Conservation (phyloP, 2,113 vertebrate genomes). For the Callorhinus ursinus region DNA sequence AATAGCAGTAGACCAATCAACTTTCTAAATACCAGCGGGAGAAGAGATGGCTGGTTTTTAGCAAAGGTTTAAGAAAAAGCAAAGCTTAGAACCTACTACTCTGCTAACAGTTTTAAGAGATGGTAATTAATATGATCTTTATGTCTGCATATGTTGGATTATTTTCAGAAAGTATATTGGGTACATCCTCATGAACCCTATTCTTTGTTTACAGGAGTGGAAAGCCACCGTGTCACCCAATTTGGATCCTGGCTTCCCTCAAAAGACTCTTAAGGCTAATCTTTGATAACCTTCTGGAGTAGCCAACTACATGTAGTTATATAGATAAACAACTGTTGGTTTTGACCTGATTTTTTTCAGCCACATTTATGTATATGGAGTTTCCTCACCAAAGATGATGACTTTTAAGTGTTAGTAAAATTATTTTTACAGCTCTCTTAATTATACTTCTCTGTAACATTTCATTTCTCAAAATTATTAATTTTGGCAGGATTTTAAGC, state of each 20-base stretch:
- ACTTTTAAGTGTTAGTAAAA: slow-evolving; percentile 28
- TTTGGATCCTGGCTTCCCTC: slow-evolving; percentile 58
- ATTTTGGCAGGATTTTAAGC: slow-evolving; percentile 11
- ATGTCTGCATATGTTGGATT: neutral
- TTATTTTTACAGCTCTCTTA: neutral
- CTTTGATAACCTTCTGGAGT: neutral
- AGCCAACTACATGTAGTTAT: neutral
- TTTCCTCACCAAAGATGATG: slow-evolving; percentile 27
- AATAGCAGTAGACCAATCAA: neutral
- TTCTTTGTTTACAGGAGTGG: slow-evolving; percentile 35
- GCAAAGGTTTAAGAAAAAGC: slow-evolving; percentile 5
- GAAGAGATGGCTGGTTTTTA: neutral
- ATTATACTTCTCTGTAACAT: neutral
- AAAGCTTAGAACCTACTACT: neutral
- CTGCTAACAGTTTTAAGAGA: neutral
- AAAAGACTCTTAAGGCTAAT: slow-evolving; percentile 35
- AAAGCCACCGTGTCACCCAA: neutral
- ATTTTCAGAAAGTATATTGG: slow-evolving; percentile 40
- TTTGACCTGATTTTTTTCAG: slow-evolving; percentile 29
- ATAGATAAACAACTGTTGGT: neutral
- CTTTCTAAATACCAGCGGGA: neutral
- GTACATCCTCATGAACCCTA: neutral
- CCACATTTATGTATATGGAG: neutral
- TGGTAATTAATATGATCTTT: slow-evolving; percentile 20
- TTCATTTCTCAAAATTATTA: slow-evolving; percentile 45